Conservation (phyloP, 2,797 vertebrate genomes). For the Ctenochaetus hawaiiensis region DNA sequence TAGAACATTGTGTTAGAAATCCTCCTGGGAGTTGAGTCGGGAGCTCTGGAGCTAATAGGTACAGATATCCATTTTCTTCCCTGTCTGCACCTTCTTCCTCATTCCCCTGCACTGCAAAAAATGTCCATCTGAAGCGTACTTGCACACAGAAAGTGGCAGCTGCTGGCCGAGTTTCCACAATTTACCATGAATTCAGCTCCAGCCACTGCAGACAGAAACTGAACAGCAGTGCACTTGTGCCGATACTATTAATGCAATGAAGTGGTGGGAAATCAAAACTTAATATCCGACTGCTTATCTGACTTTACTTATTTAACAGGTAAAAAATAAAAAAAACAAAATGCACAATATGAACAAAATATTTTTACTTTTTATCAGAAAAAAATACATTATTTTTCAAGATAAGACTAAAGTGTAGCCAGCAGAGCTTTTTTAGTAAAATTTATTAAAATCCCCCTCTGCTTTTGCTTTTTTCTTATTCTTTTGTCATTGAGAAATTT, state of each 20-base stretch:
- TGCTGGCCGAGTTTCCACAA: conserved; percentile 7
- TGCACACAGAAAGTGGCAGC: conserved; percentile 39
- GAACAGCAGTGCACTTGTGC: not conserved
- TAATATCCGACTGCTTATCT: not conserved
- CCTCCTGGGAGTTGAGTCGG: conserved; percentile 73
- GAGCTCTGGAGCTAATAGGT: conserved; percentile 81
- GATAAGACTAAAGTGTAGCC: too few relatives aligned
- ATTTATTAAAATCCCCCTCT: too few relatives aligned
- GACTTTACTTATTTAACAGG: conserved; percentile 1
- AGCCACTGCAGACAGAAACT: not conserved
- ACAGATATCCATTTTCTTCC: conserved; percentile 83
- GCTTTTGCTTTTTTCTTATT: too few relatives aligned
- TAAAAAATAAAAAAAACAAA: not conserved
- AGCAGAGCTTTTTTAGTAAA: too few relatives aligned
- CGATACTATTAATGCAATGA: conserved; percentile 13
- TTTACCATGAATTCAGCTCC: conserved; percentile 7
- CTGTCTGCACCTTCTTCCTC: conserved; percentile 67
- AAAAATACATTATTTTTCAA: too few relatives aligned
- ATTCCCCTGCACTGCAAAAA: conserved; percentile 73
- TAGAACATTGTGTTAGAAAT: conserved; percentile 80
- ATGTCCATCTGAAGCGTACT: conserved; percentile 55
- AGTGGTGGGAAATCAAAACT: conserved; percentile 9
- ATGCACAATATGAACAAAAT: too few relatives aligned
- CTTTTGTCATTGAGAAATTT: not conserved
- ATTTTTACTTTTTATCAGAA: too few relatives aligned